Conservation (phyloP, 2,797 vertebrate genomes). For the Tapirus indicus region DNA sequence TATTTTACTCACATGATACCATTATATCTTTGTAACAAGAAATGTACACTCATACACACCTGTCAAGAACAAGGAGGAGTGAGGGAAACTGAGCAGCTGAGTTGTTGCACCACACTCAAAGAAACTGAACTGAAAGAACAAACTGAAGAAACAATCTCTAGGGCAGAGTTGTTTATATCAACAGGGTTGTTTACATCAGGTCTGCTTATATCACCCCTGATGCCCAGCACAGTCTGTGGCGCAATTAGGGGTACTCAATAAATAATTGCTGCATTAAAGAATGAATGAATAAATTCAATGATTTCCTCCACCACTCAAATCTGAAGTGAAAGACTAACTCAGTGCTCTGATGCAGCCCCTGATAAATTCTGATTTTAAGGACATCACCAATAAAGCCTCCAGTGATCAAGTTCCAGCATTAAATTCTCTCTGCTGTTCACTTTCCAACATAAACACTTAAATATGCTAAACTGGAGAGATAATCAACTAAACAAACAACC, state of each 20-base stretch:
- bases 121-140: no score
- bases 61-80: neutral
- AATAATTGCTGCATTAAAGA: neutral
- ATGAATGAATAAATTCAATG: neutral
- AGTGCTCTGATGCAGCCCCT: neutral
- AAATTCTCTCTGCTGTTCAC: slow-evolving; percentile 22
- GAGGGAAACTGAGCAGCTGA: neutral
- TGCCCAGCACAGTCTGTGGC: neutral
- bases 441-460: slow-evolving; percentile 35
- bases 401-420: neutral
- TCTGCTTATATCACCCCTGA: neutral
- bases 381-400: neutral
- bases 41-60: neutral
- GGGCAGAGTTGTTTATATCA: no score
- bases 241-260: neutral
- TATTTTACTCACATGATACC: neutral
- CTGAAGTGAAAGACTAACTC: neutral
- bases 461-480: neutral
- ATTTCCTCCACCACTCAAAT: neutral
- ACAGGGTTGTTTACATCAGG: no score
- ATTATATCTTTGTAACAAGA: neutral
- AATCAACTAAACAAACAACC: neutral
- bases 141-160: neutral
- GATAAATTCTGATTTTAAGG: slow-evolving; percentile 30
- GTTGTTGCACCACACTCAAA: neutral